Base-by-base conservation (phyloP, 1,140 invertebrate species). In the Brachionus rotundiformis region DNA sequence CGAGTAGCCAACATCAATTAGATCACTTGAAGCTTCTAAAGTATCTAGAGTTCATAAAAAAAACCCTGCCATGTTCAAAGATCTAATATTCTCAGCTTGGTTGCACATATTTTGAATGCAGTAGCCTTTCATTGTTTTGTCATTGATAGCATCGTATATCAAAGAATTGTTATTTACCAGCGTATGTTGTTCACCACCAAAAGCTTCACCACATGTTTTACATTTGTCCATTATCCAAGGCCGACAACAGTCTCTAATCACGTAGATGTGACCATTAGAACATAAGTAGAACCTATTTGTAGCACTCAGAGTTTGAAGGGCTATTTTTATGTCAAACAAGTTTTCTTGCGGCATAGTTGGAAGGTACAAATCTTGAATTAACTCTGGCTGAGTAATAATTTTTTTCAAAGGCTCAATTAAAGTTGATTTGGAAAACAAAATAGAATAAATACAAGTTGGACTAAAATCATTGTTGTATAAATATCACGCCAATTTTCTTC, bases 191-290 rank as follows among this genome's bases (percentile, higher is more conserved):
- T 33, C 10, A 6, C 85, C 85, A 59, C 85, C 85, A 71, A 86
- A 85, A 16, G 83, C 54, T 36, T 73, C 71, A 8, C 83, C 83
- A 83, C 86, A 86, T 27, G 82, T 71, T 25, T 83, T 84, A 83
- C 86, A 86, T 29, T 39, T 82, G 23, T 82, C 80, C 23, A 59
- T 19, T 10, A 47, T 31, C 63, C 44, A 65, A 27, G 85, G 84
- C 8, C 82, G 61, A 61, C 86, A 85, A 83, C 86, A 86, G 84
- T 87, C 82, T 44, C 85, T 85, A 83, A 87, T 85, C 11, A 84
- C 80, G 68, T 87, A 87, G 49, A 84, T 82, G 82, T 87, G 85
- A 75, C 85, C 85, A 84, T 85, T 85, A 7, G 85, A 84, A 83
- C 86, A 87, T 33, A 82, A 84, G 79, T 5, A 85, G 75, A 75